phyloP scores from a whole-genome alignment of 2,113 vertebrate species.

The human region GRCh38 chr14:73495001-73495500 shows the following conservation, averaged over 20 bases:
- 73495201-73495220: background rate
- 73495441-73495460: conserved; percentile 29
- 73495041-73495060: background rate
- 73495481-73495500: too few species aligned
- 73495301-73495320: conserved; percentile 66
- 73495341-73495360: conserved; percentile 77
- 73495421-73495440: background rate
- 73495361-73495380: conserved; percentile 77
- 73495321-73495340: conserved; percentile 47
- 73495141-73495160: background rate
- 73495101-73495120: background rate
- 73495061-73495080: background rate
- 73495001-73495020: background rate
- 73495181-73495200: conserved; percentile 18
- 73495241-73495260: conserved; percentile 60
- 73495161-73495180: background rate
- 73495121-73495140: background rate
- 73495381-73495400: conserved; percentile 74
- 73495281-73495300: conserved; percentile 61
- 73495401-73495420: conserved; percentile 1
- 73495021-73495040: conserved; percentile 7
- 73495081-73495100: background rate
- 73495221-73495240: conserved; percentile 65
- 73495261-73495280: conserved; percentile 17
- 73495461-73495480: background rate